These are phyloP conservation scores for Schizopygopsis malacanthus DNA, from an alignment of 2,797 vertebrate genomes.

Conservation along the genomic window DNA sequence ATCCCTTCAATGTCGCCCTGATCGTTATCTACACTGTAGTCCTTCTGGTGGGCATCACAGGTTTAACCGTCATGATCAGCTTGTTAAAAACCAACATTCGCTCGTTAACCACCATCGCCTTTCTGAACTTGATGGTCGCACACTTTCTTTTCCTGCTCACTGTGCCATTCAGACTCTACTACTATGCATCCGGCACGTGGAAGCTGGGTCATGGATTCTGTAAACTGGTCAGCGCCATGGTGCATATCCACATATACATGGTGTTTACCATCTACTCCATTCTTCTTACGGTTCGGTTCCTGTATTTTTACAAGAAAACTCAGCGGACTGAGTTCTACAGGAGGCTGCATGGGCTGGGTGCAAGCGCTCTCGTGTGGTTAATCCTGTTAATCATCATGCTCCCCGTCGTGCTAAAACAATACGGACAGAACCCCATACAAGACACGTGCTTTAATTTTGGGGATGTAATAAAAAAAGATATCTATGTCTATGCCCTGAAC, in stretches of 20 bases:
- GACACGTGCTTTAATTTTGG: conserved; percentile 83
- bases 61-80: conserved; percentile 77
- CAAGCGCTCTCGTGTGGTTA: conserved; percentile 80
- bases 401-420: conserved; percentile 67
- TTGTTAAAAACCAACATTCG: conserved; percentile 81
- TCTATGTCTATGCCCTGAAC: conserved; percentile 72
- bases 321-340: conserved; percentile 77
- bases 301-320: conserved; percentile 80
- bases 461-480: rapidly evolving
- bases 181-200: conserved; percentile 76
- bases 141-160: conserved; percentile 89
- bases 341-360: conserved; percentile 76
- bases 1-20: conserved; percentile 56
- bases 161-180: conserved; percentile 89
- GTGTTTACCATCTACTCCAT: conserved; percentile 87
- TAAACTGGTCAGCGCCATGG: conserved; percentile 84
- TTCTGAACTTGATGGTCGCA: conserved; percentile 87
- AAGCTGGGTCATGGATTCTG: conserved; percentile 68
- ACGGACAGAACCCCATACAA: conserved; percentile 53
- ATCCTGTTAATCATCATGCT: conserved; percentile 72
- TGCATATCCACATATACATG: conserved; percentile 93
- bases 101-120: conserved; percentile 84
- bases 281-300: conserved; percentile 82
- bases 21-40: conserved; percentile 76
- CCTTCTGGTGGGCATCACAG: conserved; percentile 78